Evolutionary conservation across 2,113 vertebrate species (phyloP).

Genomic region (Chionomys nivalis): DNA sequence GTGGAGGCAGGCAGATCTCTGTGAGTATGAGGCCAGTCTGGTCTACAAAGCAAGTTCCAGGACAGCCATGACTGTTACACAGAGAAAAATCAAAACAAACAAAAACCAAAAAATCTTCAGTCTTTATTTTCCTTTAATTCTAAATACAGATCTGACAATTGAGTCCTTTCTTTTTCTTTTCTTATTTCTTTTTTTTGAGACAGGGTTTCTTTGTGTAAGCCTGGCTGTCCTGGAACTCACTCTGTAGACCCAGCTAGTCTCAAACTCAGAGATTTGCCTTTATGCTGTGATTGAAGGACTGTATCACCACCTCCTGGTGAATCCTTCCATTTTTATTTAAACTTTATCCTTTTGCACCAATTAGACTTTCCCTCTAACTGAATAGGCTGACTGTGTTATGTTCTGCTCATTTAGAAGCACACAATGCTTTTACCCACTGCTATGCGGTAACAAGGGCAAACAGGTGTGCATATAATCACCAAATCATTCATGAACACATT

Average conservation of each 20-base stretch:
- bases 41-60: too few relatives aligned
- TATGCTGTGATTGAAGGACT: neutral
- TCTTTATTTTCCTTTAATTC: conserved; percentile 36
- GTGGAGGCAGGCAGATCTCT: too few relatives aligned
- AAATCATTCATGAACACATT: conserved; percentile 28
- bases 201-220: neutral
- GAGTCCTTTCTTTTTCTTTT: too few relatives aligned
- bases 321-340: too few relatives aligned
- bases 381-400: neutral
- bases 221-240: neutral
- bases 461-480: neutral
- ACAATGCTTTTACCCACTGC: neutral
- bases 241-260: neutral
- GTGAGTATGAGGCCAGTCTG: too few relatives aligned
- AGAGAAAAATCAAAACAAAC: too few relatives aligned
- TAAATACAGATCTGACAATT: conserved; percentile 4
- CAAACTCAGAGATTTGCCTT: neutral
- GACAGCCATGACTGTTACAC: too few relatives aligned
- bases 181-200: neutral
- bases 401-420: neutral
- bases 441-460: neutral
- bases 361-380: neutral
- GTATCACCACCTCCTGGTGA: neutral
- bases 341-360: neutral
- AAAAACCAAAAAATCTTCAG: neutral